These are phyloP conservation scores for Ammodytes marinus DNA, from an alignment of 2,113 vertebrate genomes.

Conservation along the genomic window DNA sequence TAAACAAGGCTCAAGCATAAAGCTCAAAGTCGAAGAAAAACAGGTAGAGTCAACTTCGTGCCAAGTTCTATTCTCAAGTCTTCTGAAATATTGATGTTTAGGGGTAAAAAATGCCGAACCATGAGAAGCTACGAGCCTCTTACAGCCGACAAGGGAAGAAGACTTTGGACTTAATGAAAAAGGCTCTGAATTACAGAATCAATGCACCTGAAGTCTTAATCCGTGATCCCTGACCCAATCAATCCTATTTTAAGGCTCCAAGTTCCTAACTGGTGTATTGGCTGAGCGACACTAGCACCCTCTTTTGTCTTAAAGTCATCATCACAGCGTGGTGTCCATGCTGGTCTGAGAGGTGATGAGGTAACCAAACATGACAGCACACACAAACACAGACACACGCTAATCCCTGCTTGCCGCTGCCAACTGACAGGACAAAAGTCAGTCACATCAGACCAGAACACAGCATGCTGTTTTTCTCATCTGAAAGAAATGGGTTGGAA, in stretches of 20 bases:
- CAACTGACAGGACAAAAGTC: conserved; percentile 35
- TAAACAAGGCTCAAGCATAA: conserved; percentile 52
- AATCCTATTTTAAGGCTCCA: conserved; percentile 56
- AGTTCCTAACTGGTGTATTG: conserved; percentile 45
- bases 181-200: conserved; percentile 59
- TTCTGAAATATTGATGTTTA: conserved; percentile 23
- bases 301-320: conserved; percentile 70
- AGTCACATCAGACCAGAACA: conserved; percentile 44
- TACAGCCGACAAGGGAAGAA: conserved; percentile 25
- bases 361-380: conserved; percentile 77
- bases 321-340: conserved; percentile 63
- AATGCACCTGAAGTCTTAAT: conserved; percentile 65
- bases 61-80: conserved; percentile 45
- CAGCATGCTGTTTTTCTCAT: conserved; percentile 41
- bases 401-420: conserved; percentile 63
- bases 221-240: conserved; percentile 61
- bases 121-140: conserved; percentile 24
- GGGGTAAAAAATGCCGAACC: conserved; percentile 48
- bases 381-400: conserved; percentile 76
- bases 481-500: conserved; percentile 33
- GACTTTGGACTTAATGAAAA: conserved; percentile 32
- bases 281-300: conserved; percentile 70
- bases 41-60: conserved; percentile 50
- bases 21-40: conserved; percentile 55
- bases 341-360: conserved; percentile 68